These are phyloP conservation scores for Asteroscopus sphinx DNA, from an alignment of 2,888 invertebrate species.

Conservation along the genomic window DNA sequence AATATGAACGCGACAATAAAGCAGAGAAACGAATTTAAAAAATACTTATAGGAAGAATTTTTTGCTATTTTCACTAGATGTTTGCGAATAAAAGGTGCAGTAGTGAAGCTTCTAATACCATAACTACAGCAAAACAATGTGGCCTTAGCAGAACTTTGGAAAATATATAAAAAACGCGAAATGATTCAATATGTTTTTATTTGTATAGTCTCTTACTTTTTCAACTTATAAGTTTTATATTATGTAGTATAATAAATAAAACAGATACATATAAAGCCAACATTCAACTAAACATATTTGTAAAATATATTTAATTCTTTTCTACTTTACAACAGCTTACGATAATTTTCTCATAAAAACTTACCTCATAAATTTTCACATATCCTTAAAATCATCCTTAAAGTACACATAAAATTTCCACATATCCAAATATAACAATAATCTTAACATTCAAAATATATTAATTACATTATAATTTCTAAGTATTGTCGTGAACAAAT, in stretches of 20 bases:
- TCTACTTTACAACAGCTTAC: not conserved
- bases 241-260: not conserved
- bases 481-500: constrained; percentile 55
- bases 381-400: constrained; percentile 57
- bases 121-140: no score
- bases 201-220: constrained; percentile 4
- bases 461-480: constrained; percentile 46
- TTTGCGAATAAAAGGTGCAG: no score
- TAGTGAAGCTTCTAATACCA: no score
- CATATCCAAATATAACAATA: constrained; percentile 44
- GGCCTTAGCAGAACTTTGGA: no score
- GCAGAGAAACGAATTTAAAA: constrained; percentile 8
- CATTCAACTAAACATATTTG: not conserved
- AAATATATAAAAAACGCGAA: constrained; percentile 8
- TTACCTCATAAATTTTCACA: constrained; percentile 59
- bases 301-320: no score
- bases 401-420: constrained; percentile 49
- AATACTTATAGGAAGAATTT: not conserved
- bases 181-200: constrained; percentile 18
- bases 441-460: constrained; percentile 22
- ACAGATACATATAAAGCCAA: constrained; percentile 1
- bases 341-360: constrained; percentile 34
- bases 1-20: constrained; percentile 14
- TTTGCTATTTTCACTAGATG: no score
- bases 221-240: not conserved